Base-by-base conservation (phyloP, 2,888 invertebrate species). In the Rhopalosiphum nymphaeae region DNA sequence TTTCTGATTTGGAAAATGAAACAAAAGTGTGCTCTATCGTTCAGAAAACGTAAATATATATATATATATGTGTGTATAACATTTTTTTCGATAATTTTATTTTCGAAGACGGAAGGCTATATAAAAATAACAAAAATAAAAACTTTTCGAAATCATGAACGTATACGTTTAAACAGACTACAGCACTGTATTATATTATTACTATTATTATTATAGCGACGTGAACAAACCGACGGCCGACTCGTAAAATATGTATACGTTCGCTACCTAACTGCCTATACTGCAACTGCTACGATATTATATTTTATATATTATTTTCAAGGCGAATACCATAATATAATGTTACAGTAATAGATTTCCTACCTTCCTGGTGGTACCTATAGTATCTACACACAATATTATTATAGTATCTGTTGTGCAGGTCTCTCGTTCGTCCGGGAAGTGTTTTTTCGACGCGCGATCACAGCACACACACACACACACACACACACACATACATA, bases 321-420 rank as follows among this genome's bases (percentile, higher is more conserved):
- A 78, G 78, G 78, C 78, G 78, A 78, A 25, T 36, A 78, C 36
- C 36, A 78, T 42, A 67, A 67, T n/a, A 36, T n/a, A 36, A n/a
- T 87, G 87, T n/a, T 49, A 49, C 49, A 87, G 87, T 87, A 87
- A 88, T 7, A 36, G 10, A 53, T 88, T 88, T 88, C 53, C 87
- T 53, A 53, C 29, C 53, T 36, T 36, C 78, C 78, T 78, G 36
- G 78, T 78, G n/a, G 67, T 67, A 67, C 67, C 16, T 67, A 29
- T 11, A 67, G 61, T 53, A 53, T 29, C 61, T 61, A 29, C 11
- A 29, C 78, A 36, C 78, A 78, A 78, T 78, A 78, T 78, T 36
- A 78, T 36, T 78, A 78, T 78, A 36, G 16, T 53, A 53, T 78
- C 36, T 78, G 21, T 0, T n/a, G 36, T 78, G 36, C 78, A 36